Evolutionary conservation across 1,140 invertebrate genomes (phyloP), one percentile per base, ranked within the genome.

Genomic region (Lordiphosa mommai): DNA sequence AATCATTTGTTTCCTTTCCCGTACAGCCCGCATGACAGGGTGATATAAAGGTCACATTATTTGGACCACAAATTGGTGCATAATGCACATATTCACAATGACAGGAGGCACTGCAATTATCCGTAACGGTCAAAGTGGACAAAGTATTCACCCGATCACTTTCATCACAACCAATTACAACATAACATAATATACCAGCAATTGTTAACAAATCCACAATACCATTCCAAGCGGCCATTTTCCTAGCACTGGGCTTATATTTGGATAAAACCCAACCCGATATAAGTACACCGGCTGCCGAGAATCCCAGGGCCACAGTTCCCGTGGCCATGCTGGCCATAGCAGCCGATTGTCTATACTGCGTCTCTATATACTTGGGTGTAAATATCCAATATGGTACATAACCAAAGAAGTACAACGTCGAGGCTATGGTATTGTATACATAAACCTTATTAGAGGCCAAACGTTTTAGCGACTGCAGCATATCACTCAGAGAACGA

Each of bases 361-460:
- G 93, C 0, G 92, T 92, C 88, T 95, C 94, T 32, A 95, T 93
- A 48, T 94, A 95, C 74, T 95, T 95, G 0, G 94, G 93, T 71
- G 94, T 91, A 64, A 93, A 95, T 9, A 94, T 93, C 91, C 92
- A 94, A 66, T 94, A 95, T 0, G 93, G 93, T 88, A 93, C 91
- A 66, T 93, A 93, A 0, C 93, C 93, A 56, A 95, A 91, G 2
- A 93, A 90, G 73, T 93, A 94, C 47, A 94, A 93, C 0, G 93
- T 91, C 0, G 91, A 90, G 0, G 92, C 91, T 0, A 94, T 80
- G 51, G 92, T 92, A 63, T 94, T 94, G 74, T 91, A 93, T 76
- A 94, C 92, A 4, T 93, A 89, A 0, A 93, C 91, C 5, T 89
- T 91, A 70, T 95, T 95, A 3, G 72, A 89, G 90, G 69, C 91